A percentile compares a stretch with the other conserved stretches of the same genome.
These are phyloP conservation scores for Hydra vulgaris DNA, from an alignment of 30 jellyfish, hydroid and myxozoan species.

Conservation along the genomic window DNA sequence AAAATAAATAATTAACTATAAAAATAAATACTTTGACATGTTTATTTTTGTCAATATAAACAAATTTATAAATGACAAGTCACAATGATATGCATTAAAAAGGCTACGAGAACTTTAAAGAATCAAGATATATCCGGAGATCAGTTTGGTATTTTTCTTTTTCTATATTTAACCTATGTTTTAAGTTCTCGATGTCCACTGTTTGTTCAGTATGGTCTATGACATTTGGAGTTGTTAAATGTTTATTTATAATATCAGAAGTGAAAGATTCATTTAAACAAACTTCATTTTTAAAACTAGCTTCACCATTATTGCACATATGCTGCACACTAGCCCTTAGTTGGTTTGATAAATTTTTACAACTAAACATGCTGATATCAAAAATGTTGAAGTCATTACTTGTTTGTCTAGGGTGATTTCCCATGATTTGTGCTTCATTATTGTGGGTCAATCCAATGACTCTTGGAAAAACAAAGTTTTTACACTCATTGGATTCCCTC, in stretches of 20 bases:
- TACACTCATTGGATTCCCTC: constrained; percentile 10
- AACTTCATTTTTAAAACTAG: neutral
- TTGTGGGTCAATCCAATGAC: constrained; percentile 66
- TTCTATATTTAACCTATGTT: neutral
- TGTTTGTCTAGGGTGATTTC: constrained; percentile 42
- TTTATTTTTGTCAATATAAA: neutral
- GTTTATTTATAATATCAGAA: neutral
- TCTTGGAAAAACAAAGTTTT: constrained; percentile 49
- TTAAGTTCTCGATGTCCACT: neutral
- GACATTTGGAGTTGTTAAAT: neutral
- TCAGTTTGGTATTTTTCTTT: neutral
- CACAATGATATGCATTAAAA: neutral
- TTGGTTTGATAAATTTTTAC: constrained; percentile 5
- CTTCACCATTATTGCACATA: constrained; percentile 11
- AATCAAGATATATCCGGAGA: neutral
- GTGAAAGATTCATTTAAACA: neutral
- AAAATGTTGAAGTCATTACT: neutral
- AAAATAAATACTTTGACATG: neutral
- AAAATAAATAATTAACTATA: neutral
- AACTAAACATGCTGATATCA: neutral
- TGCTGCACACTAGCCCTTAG: constrained; percentile 21
- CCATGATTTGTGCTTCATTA: constrained; percentile 74
- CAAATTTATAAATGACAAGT: neutral
- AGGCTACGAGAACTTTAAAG: neutral
- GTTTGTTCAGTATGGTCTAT: neutral